A percentile compares a stretch with the other conserved stretches of the same genome.
phyloP scores from a whole-genome alignment of 2,113 vertebrate species.

The Tachycineta bicolor region DNA sequence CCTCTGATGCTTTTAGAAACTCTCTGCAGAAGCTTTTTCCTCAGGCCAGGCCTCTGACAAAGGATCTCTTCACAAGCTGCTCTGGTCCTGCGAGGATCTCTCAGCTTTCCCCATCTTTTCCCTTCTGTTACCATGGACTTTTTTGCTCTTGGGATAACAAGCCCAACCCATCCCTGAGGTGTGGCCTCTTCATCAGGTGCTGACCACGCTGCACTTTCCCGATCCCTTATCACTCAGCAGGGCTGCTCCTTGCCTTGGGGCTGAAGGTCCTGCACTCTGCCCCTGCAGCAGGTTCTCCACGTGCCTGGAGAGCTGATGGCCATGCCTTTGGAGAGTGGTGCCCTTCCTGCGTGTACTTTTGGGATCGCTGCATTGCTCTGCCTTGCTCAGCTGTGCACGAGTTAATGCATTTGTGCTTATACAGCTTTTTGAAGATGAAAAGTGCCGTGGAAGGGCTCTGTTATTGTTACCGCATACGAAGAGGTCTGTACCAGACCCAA shows the following conservation, averaged over 20 bases:
- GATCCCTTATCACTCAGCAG: neutral
- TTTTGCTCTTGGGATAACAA: neutral
- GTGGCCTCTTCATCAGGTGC: neutral
- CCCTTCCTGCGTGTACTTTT: fast-evolving
- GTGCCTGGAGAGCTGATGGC: neutral
- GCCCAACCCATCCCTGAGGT: neutral
- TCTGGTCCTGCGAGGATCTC: neutral
- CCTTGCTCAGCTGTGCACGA: neutral
- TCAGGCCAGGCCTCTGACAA: neutral
- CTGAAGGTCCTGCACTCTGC: neutral
- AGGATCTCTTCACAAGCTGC: neutral
- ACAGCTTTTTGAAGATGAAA: neutral
- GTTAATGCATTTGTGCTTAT: neutral
- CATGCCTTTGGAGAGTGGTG: neutral
- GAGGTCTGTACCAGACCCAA: conserved; percentile 4
- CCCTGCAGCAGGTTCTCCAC: too few relatives aligned
- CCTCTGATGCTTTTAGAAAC: neutral
- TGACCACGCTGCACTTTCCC: neutral
- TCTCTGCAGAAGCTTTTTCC: neutral
- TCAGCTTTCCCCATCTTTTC: neutral
- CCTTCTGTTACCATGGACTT: neutral
- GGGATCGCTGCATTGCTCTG: neutral
- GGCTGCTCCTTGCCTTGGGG: neutral
- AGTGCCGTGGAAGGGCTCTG: conserved; percentile 5
- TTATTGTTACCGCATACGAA: neutral